Evolutionary conservation across 2,888 invertebrate genomes (phyloP).

Genomic region (Pyralis farinalis): DNA sequence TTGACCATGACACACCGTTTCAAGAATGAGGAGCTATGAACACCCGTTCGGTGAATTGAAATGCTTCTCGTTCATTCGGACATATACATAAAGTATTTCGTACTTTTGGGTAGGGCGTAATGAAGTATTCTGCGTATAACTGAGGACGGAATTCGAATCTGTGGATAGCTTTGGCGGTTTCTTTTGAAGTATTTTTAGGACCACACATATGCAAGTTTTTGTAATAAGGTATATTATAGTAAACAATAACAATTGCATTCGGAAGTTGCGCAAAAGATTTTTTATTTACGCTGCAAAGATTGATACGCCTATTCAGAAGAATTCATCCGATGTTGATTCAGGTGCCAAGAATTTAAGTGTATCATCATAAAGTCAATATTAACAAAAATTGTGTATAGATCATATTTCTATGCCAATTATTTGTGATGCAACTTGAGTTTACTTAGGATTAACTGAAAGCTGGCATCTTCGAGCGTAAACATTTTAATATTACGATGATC

Average conservation of each 20-base stretch:
- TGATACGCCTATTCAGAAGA: conserved; percentile 22
- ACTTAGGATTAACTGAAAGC: conserved; percentile 46
- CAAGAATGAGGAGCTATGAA: conserved; percentile 42
- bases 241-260: conserved; percentile 2
- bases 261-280: conserved; percentile 11
- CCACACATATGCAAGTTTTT: conserved; percentile 27
- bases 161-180: conserved; percentile 16
- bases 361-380: conserved; percentile 64
- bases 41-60: conserved; percentile 28
- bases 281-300: conserved; percentile 11
- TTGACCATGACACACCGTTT: conserved; percentile 38
- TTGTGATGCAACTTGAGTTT: conserved; percentile 63
- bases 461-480: no score
- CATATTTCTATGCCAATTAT: conserved; percentile 65
- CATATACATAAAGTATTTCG: conserved; percentile 15
- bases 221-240: conserved; percentile 12
- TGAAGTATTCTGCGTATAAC: conserved; percentile 24
- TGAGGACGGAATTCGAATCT: conserved; percentile 6
- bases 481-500: no score
- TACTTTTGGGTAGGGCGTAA: conserved; percentile 17
- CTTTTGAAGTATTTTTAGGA: conserved; percentile 25
- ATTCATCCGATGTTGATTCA: conserved; percentile 57
- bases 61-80: conserved; percentile 24
- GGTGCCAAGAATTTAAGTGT: conserved; percentile 53
- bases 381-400: conserved; percentile 49